Base-by-base conservation (phyloP, 2,113 vertebrate species). In the Carassius carassius region DNA sequence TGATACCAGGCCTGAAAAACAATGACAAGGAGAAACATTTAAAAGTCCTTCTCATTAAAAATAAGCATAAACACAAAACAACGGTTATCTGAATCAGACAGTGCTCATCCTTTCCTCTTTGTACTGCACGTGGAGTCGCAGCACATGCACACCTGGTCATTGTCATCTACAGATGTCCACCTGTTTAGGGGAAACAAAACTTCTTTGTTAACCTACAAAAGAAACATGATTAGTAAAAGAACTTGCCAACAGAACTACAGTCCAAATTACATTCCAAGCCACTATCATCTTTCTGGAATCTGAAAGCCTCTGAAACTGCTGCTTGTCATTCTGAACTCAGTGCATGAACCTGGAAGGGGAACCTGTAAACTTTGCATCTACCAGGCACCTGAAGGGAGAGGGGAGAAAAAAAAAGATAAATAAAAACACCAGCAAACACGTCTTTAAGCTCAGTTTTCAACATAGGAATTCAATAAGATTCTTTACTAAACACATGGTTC, bases 281-380 rank as follows among this genome's bases (percentile, higher is more conserved):
- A 23, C 51, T 58, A 21, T 54, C 54, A 76, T 63, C 37, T 51
- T 85, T n/a, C 7, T 54, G 65, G 54, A 89, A 87, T 49, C 12
- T 72, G 63, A 89, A 88, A 0, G 87, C 77, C 72, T 87, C 87
- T n/a, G 78, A 51, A 89, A 56, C 47, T 25, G 51, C 4, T 86
- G 62, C 37, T 73, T 88, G 10, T 75, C 12, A 13, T 25, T 63
- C 19, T 72, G 25, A 84, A 62, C 69, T 29, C 85, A 23, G 10
- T 23, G 75, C 84, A 88, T 32, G 29, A 83, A 89, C 19, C 51
- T 21, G 13, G 88, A 87, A 17, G 16, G 47, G n/a, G 82, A 80
- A 0, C 70, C 58, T 0, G 78, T 77, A 13, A 85, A 12, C 82
- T 81, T 86, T 9, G 67, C 32, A 81, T 85, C 88, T 44, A 75